These are phyloP conservation scores for Drosophila pullipes DNA, from an alignment of 2,888 invertebrate genomes.

Conservation along the genomic window DNA sequence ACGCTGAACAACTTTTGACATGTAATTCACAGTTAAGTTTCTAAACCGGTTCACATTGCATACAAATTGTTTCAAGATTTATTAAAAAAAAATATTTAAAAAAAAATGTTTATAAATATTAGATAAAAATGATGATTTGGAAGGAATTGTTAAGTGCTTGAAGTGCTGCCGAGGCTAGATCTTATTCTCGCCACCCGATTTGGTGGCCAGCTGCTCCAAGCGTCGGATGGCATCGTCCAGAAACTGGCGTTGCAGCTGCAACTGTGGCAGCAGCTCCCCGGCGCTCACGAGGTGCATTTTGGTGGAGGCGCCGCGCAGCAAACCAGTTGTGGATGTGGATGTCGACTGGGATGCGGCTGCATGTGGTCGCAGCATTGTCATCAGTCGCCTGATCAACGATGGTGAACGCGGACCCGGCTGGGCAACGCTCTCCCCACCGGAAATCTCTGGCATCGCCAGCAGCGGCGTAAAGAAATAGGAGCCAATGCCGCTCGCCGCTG, in stretches of 20 bases:
- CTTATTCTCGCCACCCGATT: constrained; percentile 14
- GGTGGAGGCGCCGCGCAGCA: constrained; percentile 14
- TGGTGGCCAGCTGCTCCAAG: constrained; percentile 53
- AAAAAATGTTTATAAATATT: not conserved
- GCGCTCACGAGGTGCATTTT: constrained; percentile 40
- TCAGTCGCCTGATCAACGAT: constrained; percentile 62
- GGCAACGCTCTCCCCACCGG: constrained; percentile 18
- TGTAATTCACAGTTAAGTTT: not conserved
- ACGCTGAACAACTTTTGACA: not conserved
- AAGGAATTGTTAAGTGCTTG: not conserved
- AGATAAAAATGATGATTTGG: not conserved
- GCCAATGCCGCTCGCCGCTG: constrained; percentile 16
- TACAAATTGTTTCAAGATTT: not conserved
- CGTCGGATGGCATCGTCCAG: constrained; percentile 64
- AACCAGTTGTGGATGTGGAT: not conserved
- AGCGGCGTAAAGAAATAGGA: constrained; percentile 63
- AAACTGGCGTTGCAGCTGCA: constrained; percentile 64
- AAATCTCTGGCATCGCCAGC: constrained; percentile 58
- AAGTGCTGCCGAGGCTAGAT: not conserved
- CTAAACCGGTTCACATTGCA: not conserved
- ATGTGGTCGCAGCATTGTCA: constrained; percentile 62
- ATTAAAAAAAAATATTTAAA: not conserved
- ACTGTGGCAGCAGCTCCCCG: constrained; percentile 55
- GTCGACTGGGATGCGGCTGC: not conserved
- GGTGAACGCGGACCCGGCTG: constrained; percentile 39